Evolutionary conservation across 2,113 vertebrate genomes (phyloP), one percentile per base, ranked within the genome.

Genomic region (Fregata magnificens): DNA sequence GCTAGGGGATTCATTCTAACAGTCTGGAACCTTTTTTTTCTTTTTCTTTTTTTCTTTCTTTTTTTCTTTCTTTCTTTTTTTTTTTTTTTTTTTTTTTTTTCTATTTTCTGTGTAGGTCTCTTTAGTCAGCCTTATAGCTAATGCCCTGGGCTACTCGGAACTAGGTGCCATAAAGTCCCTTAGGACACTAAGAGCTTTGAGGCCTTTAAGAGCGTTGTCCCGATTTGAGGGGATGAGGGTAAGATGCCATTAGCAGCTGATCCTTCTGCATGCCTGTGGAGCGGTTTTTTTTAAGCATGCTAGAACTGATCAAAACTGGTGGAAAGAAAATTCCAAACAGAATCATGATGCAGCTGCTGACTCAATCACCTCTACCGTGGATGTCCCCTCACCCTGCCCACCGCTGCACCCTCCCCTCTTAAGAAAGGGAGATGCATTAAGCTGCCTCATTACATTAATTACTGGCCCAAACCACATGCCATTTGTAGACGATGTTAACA

Each of bases 151-250:
- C 99, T 99, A 99, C 99, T 99, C 99, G 99, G 99, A 99, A 99
- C 99, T 99, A 99, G 99, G 99, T 99, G 99, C 99, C 99, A 99
- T 99, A 99, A 99, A 99, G 98, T 99, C 99, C 99, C 99, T 99
- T 99, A 99, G 99, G 99, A 99, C 99, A 98, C 99, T 99, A 99
- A 99, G 99, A 99, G 99, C 99, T 98, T 99, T 99, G 99, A 99
- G 99, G 99, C 99, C 99, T 98, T 99, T 99, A 99, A 99, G 99
- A 99, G 99, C 99, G 99, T 99, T 99, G 98, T 99, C 99, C 99
- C 99, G 99, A 99, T 99, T 99, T 99, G 99, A 99, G 99, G 99
- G 99, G 98, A 99, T 99, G 99, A 99, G 99, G 99, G 99, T 99
- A 99, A 99, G 99, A 99, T 98, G 98, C 98, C 98, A 99, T 99